Evolutionary conservation across 2,888 invertebrate species (phyloP), one percentile per base, ranked within the genome.

Genomic region (Pachydiplax longipennis): DNA sequence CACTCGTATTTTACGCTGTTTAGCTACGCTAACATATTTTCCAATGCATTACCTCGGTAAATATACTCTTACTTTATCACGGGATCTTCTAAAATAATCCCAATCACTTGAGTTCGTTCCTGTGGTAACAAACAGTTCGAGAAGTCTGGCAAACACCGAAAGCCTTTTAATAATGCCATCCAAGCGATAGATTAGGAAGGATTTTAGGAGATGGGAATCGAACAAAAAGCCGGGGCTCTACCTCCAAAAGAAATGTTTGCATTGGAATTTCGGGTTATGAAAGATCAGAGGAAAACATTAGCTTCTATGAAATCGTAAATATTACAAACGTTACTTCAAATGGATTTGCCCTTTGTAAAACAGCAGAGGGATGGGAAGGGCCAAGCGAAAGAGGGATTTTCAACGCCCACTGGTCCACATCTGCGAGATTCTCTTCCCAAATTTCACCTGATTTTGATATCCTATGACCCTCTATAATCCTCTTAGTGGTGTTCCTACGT

Each of bases 151-250:
- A 65, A 65, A 65, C n/a, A 65, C 8, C 37, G 13, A 53, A 10
- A 31, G 25, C 53, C 53, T 48, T 82, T 53, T 18, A 82, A 53
- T 82, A 53, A 82, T 25, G 53, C 31, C 25, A 53, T 13, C 48
- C 53, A 82, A 82, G 53, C 82, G 82, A 82, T 82, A 25, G 82
- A 44, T 53, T 82, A 25, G 48, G 82, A 53, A 44, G 82, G 82
- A 82, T 82, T 80, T 48, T 25, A 82, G 10, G 82, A 1, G 31
- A 37, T 48, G 53, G 2, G 53, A 48, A 53, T 48, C 82, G 48
- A 82, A 25, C 82, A 82, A 82, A 82, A n/a, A 3, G 35, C 58
- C 22, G 13, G 5, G 35, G 13, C 58, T 58, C 58, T 10, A 22
- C 8, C 35, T 61, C 83, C 35, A 83, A 83, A 58, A 61, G 53